phyloP scores from a whole-genome alignment of 2,888 invertebrate genomes.

The Metopia argyrocephala region DNA sequence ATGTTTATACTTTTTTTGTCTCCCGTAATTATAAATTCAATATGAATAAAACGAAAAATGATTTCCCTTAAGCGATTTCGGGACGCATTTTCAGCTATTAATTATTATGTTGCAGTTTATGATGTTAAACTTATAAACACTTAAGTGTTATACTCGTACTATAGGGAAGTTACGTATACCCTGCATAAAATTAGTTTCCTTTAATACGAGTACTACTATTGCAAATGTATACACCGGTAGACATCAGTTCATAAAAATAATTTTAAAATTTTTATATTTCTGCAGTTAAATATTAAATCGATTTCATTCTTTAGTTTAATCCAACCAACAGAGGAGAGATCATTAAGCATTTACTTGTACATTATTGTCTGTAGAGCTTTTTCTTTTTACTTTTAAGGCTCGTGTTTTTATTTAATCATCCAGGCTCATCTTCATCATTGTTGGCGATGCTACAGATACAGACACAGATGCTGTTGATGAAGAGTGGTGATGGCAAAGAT shows the following conservation, averaged over 20 bases:
- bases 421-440: slow-evolving; percentile 29
- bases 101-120: slow-evolving; percentile 74
- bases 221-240: too few relatives aligned
- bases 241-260: not conserved
- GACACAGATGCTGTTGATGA: slow-evolving; percentile 30
- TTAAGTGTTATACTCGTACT: too few relatives aligned
- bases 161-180: too few relatives aligned
- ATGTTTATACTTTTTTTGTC: slow-evolving; percentile 18
- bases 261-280: not conserved
- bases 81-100: slow-evolving; percentile 77
- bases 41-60: slow-evolving; percentile 63
- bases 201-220: too few relatives aligned
- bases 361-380: slow-evolving; percentile 31
- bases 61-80: slow-evolving; percentile 70
- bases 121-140: too few relatives aligned
- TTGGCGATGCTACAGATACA: slow-evolving; percentile 23
- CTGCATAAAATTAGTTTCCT: too few relatives aligned
- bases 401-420: slow-evolving; percentile 48
- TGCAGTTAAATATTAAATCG: not conserved
- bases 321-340: slow-evolving; percentile 38
- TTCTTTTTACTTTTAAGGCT: slow-evolving; percentile 25
- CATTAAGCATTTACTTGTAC: slow-evolving; percentile 36
- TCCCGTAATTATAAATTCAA: slow-evolving; percentile 59
- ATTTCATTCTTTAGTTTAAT: slow-evolving; percentile 5
- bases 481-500: not conserved